Percentiles rank a stretch among this genome's conserved stretches.
phyloP scores from a whole-genome alignment of 2,888 invertebrate genomes.

The Chymomyza fuscimana region DNA sequence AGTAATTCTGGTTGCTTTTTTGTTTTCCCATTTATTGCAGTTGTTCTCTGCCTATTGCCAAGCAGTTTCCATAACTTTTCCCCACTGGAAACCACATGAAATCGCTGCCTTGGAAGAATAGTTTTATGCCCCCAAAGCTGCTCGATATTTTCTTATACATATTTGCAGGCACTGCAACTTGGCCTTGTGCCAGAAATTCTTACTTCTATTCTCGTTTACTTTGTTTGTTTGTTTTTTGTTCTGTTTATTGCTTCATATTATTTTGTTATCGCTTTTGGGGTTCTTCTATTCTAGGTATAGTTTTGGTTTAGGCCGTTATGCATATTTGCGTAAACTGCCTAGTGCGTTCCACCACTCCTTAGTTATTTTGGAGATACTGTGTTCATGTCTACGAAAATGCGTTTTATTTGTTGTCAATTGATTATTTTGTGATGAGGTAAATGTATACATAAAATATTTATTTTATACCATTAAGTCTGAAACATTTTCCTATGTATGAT shows the following conservation, averaged over 20 bases:
- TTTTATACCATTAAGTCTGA: too few relatives aligned
- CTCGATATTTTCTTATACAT: conserved; percentile 44
- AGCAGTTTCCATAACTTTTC: conserved; percentile 12
- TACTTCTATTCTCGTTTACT: conserved; percentile 4
- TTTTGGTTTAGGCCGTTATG: conserved; percentile 56
- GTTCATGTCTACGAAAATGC: too few relatives aligned
- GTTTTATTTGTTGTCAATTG: too few relatives aligned
- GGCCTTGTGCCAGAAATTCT: conserved; percentile 63
- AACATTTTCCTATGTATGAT: too few relatives aligned
- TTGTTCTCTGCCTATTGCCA: conserved; percentile 18
- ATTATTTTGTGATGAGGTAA: too few relatives aligned
- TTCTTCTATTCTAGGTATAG: conserved; percentile 51
- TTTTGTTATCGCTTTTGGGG: conserved; percentile 48
- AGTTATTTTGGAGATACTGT: conserved; percentile 45
- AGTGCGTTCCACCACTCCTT: conserved; percentile 1
- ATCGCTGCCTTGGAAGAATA: conserved; percentile 24
- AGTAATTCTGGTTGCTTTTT: conserved; percentile 60
- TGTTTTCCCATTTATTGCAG: conserved; percentile 43
- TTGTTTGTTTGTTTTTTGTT: conserved; percentile 33
- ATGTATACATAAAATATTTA: too few relatives aligned
- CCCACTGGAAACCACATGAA: background rate
- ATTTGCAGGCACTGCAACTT: conserved; percentile 50
- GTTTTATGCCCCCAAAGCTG: conserved; percentile 43
- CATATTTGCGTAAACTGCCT: conserved; percentile 51
- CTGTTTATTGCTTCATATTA: conserved; percentile 44